Conservation (phyloP, 2,113 vertebrate genomes). For the Furnarius figulus region DNA sequence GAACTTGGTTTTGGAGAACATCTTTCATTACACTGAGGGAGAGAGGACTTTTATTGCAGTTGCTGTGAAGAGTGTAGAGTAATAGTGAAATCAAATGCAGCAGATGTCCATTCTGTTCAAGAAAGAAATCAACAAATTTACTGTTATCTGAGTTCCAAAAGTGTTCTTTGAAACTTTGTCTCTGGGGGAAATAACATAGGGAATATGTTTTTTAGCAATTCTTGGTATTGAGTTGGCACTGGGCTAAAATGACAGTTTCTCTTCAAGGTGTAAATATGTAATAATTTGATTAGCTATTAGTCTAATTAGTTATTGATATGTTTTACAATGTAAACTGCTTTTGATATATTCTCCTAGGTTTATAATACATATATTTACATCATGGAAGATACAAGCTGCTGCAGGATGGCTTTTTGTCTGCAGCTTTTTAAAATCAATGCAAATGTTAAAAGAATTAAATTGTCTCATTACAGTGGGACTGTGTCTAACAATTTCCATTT, state of each 20-base stretch:
- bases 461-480: background rate
- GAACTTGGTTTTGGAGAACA: background rate
- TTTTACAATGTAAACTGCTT: background rate
- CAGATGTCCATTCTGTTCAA: background rate
- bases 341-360: background rate
- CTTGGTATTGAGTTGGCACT: background rate
- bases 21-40: background rate
- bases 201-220: background rate
- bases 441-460: background rate
- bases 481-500: background rate
- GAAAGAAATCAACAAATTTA: background rate
- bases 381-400: background rate
- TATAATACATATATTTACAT: background rate
- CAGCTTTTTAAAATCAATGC: background rate
- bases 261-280: background rate
- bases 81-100: background rate
- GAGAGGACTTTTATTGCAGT: background rate
- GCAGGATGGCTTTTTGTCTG: background rate
- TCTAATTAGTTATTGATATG: background rate
- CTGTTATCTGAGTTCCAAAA: background rate
- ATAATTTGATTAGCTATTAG: background rate
- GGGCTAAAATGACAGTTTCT: background rate
- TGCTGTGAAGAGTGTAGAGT: background rate
- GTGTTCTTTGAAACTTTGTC: background rate
- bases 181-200: background rate